Evolutionary conservation across 1,140 invertebrate genomes (phyloP).

Genomic region (Cherax destructor): DNA sequence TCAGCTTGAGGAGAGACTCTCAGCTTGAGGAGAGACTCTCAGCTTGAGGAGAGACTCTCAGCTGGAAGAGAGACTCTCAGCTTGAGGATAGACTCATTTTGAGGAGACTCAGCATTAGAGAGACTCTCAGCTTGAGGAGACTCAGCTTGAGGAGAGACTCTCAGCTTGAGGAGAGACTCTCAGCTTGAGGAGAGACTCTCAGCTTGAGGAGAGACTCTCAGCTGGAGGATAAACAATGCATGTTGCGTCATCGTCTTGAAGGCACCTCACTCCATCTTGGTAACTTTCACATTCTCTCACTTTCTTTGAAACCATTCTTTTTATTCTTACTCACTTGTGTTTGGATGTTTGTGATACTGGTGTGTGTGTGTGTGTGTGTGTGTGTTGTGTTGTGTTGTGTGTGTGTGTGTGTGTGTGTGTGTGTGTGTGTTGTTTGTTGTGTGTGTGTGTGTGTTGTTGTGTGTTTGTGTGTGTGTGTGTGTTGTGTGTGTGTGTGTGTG

Average conservation of each 20-base stretch:
- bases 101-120: neutral
- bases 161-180: no score
- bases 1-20: neutral
- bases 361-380: conserved; percentile 1
- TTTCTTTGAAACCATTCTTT: neutral
- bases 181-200: no score
- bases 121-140: no score
- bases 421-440: neutral
- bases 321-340: neutral
- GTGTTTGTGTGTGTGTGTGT: neutral
- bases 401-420: no score
- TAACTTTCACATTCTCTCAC: neutral
- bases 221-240: neutral
- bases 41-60: no score
- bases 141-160: neutral
- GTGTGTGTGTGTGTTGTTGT: conserved; percentile 24
- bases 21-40: no score
- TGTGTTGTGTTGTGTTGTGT: neutral
- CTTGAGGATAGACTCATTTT: neutral
- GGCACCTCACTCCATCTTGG: neutral
- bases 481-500: neutral
- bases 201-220: no score
- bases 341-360: neutral
- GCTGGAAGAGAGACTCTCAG: no score
- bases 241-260: no score